phyloP scores from a whole-genome alignment of 2,113 vertebrate species.

The Ctenodactylus gundi region DNA sequence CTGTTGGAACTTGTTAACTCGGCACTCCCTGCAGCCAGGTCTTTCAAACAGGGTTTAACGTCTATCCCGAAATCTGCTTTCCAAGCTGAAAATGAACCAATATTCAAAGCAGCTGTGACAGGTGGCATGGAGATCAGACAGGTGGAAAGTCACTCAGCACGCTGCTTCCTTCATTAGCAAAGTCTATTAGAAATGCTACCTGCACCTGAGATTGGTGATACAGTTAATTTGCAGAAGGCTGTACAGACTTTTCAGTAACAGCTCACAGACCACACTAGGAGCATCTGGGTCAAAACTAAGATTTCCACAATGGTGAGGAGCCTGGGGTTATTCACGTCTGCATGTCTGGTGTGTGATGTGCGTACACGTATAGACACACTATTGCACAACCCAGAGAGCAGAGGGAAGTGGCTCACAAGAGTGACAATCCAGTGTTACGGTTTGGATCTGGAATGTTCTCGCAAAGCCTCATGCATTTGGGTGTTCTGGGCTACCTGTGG shows the following conservation, averaged over 20 bases:
- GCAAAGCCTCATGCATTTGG: too few species aligned
- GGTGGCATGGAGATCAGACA: background rate
- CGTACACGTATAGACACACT: background rate
- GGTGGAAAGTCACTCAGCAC: background rate
- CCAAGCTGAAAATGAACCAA: background rate
- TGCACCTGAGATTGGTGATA: background rate
- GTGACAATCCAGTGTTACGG: too few species aligned
- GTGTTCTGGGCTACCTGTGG: too few species aligned
- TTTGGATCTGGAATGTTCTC: too few species aligned
- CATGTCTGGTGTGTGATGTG: background rate
- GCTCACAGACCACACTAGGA: background rate
- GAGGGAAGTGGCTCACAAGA: background rate
- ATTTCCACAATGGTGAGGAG: background rate
- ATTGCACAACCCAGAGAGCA: background rate
- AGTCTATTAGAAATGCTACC: too few species aligned
- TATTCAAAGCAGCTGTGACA: background rate
- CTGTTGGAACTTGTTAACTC: background rate
- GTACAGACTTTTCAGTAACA: background rate
- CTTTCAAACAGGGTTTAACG: background rate
- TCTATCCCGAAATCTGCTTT: background rate
- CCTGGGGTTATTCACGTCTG: background rate
- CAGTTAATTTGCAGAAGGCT: background rate
- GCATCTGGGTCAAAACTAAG: background rate
- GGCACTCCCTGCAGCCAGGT: background rate
- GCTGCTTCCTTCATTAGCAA: background rate